Evolutionary conservation across 2,888 invertebrate species (phyloP), one percentile per base, ranked within the genome.

Genomic region (Diaphora mendica): DNA sequence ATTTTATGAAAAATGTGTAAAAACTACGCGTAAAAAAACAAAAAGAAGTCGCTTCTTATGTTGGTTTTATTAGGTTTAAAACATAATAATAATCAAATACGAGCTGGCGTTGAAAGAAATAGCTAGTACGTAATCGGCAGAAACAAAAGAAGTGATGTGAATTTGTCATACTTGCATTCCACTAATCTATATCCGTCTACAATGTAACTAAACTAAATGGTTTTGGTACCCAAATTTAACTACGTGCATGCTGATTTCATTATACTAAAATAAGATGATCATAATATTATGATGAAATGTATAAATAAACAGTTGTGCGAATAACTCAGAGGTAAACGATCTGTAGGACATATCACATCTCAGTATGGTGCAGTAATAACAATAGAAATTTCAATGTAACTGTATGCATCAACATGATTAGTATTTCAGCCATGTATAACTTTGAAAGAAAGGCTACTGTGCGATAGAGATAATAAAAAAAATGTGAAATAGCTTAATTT

Each of bases 201-300:
- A 89, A 84, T 88, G 89, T 91, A 88, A 84, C 89, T 85, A 90
- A 86, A 87, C 89, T 89, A 92, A 90, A 87, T 91, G 90, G 89
- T 89, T 90, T 88, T 89, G 89, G 87, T 89, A 89, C 89, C 90
- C 91, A 91, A 87, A 85, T 85, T 88, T 88, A 84, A 55, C 88
- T 93, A 93, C 89, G 87, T 90, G 92, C 94, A 94, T 94, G 94
- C 94, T 92, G 88, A 91, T 86, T 91, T 91, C 89, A 91, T 91
- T 90, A 87, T 79, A 86, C 91, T 92, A 91, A 91, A 91, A 91
- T 92, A 91, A 93, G 90, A 91, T 84, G 83, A 88, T 91, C 88
- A 86, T 87, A 85, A 80, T 85, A 86, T 90, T 90, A 89, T 90
- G 85, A 88, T 89, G 85, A 85, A 86, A 84, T 87, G 85, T 89